These are phyloP conservation scores for Lasioglossum leucozonium DNA, from an alignment of 2,888 invertebrate species.

Conservation along the genomic window DNA sequence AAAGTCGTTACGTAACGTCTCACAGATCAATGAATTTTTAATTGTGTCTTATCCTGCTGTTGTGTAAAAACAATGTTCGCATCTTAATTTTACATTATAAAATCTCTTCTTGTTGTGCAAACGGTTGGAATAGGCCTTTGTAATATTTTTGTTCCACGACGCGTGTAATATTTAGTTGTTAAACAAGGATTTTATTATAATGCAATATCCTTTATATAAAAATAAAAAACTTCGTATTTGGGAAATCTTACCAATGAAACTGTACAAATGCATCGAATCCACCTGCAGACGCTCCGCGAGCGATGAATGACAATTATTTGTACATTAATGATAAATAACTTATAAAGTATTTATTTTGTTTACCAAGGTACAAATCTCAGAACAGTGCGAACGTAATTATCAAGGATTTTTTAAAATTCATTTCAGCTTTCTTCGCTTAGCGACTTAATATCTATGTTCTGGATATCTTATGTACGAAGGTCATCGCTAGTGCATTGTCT, in stretches of 20 bases:
- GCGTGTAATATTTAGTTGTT: neutral
- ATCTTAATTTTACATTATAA: neutral
- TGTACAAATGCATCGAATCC: neutral
- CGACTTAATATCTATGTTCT: constrained; percentile 49
- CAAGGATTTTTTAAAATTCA: constrained; percentile 45
- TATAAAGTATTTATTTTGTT: constrained; percentile 73
- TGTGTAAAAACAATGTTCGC: neutral
- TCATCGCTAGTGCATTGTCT: constrained; percentile 66
- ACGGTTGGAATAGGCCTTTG: neutral
- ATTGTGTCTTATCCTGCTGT: neutral
- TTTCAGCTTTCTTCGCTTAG: constrained; percentile 49
- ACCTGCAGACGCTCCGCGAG: constrained; percentile 43
- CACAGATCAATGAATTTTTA: constrained; percentile 14
- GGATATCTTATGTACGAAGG: constrained; percentile 50
- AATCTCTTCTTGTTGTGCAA: neutral
- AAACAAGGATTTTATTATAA: neutral
- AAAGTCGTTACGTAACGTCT: constrained; percentile 34
- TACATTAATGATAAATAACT: constrained; percentile 80
- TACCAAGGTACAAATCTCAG: constrained; percentile 70
- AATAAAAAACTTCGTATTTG: neutral
- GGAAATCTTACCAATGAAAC: neutral
- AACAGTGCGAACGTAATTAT: constrained; percentile 63
- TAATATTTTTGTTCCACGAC: neutral
- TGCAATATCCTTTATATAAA: neutral
- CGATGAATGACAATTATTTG: constrained; percentile 73